Evolutionary conservation across 2,888 invertebrate species (phyloP).

Genomic region (Pollenia griseotomentosa): DNA sequence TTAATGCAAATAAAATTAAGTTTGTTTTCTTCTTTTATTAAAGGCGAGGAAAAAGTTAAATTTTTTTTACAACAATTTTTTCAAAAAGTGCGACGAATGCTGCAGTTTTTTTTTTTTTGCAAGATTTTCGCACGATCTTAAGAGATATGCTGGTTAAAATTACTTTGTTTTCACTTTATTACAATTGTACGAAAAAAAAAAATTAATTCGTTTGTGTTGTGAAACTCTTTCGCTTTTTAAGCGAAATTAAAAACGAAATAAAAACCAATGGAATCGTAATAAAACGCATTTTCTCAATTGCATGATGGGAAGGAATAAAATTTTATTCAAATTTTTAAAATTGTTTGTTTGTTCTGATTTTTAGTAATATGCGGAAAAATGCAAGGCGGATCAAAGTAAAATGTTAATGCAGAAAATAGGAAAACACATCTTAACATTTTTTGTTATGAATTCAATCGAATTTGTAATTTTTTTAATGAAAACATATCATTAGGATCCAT

Average conservation of each 20-base stretch:
- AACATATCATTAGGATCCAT: too few species aligned
- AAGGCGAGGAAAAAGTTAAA: conserved; percentile 53
- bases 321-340: conserved; percentile 28
- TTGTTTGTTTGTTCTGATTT: conserved; percentile 26
- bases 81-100: conserved; percentile 64
- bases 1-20: conserved; percentile 36
- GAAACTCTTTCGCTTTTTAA: conserved; percentile 72
- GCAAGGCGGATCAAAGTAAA: conserved; percentile 33
- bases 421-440: background rate
- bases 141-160: conserved; percentile 40
- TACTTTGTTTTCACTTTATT: conserved; percentile 66
- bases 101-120: conserved; percentile 42
- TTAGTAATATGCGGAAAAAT: conserved; percentile 32
- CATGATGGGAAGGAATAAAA: conserved; percentile 39
- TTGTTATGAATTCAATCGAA: too few species aligned
- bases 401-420: background rate
- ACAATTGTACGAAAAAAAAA: conserved; percentile 39
- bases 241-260: conserved; percentile 47
- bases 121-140: conserved; percentile 74
- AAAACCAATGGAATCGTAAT: conserved; percentile 64
- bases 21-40: conserved; percentile 38
- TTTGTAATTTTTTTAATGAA: too few species aligned
- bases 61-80: background rate
- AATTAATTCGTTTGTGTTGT: conserved; percentile 29
- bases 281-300: conserved; percentile 70